Base-by-base conservation (phyloP, 2,113 vertebrate genomes). In the Cyprinodon variegatus region DNA sequence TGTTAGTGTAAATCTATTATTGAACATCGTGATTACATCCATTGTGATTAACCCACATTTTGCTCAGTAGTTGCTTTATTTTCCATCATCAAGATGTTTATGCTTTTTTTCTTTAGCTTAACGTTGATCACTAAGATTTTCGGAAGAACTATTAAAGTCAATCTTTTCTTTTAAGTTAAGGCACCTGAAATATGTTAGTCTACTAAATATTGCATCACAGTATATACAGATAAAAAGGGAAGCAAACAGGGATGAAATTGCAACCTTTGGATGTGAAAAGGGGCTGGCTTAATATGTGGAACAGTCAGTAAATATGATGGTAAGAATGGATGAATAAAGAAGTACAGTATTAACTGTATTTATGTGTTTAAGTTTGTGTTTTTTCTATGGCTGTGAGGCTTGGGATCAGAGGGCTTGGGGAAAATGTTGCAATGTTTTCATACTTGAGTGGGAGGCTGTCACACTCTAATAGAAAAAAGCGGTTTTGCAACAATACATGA, bases 381-480 rank as follows among this genome's bases (percentile, higher is more conserved):
- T 29, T 1, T 29, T 29, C 29, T 29, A 45, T 4, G 1, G 70
- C 39, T 82, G 74, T 77, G 65, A 83, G 72, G 61, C 75, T 65
- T 65, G 82, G 64, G 62, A 80, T 61, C 66, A 72, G 74, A 88
- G 60, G 81, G 72, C 73, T 85, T 57, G 59, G 76, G 66, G 74
- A 83, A 91, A 85, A 86, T 22, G 73, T 79, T 67, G 61, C 72
- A 46, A 85, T 83, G 88, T 80, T 92, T 90, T 89, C 63, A 89
- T 81, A 89, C 86, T 83, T 86, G 78, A 86, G 81, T 89, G 83
- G 86, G 80, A 83, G 75, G 76, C 81, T 88, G 86, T 90, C 88
- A 89, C 62, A 68, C 80, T 78, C 48, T 88, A 91, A 93, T 89
- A 77, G 85, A 84, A 91, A 91, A 90, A 91, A 90, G 88, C 89